These are phyloP conservation scores for Hydroisotoma schaefferi DNA, from an alignment of 2,888 invertebrate species.

Conservation along the genomic window DNA sequence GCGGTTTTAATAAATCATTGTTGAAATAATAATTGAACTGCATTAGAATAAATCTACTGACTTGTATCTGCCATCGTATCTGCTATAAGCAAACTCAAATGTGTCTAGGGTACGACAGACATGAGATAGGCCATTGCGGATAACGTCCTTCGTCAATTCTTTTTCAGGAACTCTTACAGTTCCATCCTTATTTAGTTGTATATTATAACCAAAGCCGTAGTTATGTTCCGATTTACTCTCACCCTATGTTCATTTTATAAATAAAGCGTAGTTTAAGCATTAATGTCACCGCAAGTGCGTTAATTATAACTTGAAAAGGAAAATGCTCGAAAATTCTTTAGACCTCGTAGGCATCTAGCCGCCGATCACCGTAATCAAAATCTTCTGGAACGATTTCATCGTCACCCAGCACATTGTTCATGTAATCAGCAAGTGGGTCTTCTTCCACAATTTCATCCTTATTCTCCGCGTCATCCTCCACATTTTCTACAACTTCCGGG, in stretches of 20 bases:
- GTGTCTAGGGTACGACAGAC: slow-evolving; percentile 30
- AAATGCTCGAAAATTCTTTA: too few relatives aligned
- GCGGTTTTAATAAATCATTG: background rate
- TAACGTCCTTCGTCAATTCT: slow-evolving; percentile 18
- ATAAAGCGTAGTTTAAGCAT: too few relatives aligned
- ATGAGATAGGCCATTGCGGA: slow-evolving; percentile 26
- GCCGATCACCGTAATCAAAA: too few relatives aligned
- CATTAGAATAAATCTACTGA: background rate
- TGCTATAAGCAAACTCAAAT: slow-evolving; percentile 33
- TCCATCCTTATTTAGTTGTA: slow-evolving; percentile 2
- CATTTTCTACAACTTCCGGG: too few relatives aligned
- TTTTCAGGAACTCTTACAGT: slow-evolving; percentile 5
- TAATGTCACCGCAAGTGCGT: too few relatives aligned
- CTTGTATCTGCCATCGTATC: slow-evolving; percentile 25
- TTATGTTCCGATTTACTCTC: background rate
- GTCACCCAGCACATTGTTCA: too few relatives aligned
- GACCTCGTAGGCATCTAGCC: too few relatives aligned
- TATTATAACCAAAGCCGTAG: background rate
- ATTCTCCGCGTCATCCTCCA: too few relatives aligned
- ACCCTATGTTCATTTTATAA: background rate
- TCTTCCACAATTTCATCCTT: too few relatives aligned
- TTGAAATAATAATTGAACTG: background rate
- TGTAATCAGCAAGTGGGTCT: too few relatives aligned
- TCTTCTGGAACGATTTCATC: too few relatives aligned
- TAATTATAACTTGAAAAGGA: too few relatives aligned